phyloP scores from a whole-genome alignment of 1,140 invertebrate genomes.

The Anadara kagoshimensis region DNA sequence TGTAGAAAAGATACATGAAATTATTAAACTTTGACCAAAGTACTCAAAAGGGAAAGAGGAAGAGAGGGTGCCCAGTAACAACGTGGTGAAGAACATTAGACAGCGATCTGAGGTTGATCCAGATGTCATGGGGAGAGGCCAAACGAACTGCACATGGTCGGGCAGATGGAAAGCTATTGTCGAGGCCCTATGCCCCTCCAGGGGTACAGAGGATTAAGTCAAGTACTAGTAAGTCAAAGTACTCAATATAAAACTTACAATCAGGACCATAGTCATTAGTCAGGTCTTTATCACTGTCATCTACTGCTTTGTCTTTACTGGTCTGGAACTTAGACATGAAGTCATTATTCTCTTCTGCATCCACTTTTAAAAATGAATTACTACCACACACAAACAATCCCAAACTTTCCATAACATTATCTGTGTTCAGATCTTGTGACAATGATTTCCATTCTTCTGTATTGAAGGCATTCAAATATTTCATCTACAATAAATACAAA shows the following conservation, averaged over 20 bases:
- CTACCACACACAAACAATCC: slow-evolving; percentile 40
- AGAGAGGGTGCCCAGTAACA: too few species aligned
- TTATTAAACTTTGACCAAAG: too few species aligned
- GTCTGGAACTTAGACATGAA: slow-evolving; percentile 21
- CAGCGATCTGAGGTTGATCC: too few species aligned
- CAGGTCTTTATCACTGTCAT: neutral
- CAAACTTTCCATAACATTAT: slow-evolving; percentile 20
- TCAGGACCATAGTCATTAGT: slow-evolving; percentile 28
- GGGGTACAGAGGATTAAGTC: too few species aligned
- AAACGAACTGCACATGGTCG: too few species aligned
- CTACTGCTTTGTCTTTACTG: slow-evolving; percentile 6
- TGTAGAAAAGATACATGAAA: too few species aligned
- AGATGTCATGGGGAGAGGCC: too few species aligned
- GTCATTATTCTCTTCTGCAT: slow-evolving; percentile 21
- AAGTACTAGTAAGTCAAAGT: too few species aligned
- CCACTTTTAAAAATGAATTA: slow-evolving; percentile 33
- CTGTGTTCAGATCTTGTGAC: slow-evolving; percentile 5
- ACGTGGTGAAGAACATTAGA: too few species aligned
- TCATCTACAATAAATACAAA: neutral
- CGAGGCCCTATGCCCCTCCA: too few species aligned
- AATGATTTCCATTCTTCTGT: slow-evolving; percentile 19
- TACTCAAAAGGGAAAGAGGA: too few species aligned
- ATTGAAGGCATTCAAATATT: slow-evolving; percentile 36
- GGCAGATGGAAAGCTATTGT: too few species aligned
- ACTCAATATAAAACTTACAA: neutral